Evolutionary conservation across 2,113 vertebrate species (phyloP).

Genomic region (Gavia stellata): DNA sequence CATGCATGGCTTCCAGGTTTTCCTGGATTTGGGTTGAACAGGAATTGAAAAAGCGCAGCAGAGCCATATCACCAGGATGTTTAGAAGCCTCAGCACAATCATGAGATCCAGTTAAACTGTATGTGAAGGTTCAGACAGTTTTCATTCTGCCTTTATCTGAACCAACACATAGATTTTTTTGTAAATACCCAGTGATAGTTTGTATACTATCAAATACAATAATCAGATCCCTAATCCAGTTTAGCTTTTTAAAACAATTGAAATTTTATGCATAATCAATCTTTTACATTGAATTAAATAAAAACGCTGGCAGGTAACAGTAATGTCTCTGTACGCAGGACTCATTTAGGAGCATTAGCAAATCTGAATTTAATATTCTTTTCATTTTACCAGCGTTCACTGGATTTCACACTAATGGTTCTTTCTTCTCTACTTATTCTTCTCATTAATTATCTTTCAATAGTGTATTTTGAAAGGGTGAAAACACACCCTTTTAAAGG

Average conservation of each 20-base stretch:
- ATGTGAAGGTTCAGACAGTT: neutral
- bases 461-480: neutral
- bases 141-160: neutral
- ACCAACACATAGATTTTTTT: neutral
- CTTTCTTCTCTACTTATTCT: constrained; percentile 42
- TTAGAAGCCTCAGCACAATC: neutral
- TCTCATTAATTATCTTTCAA: constrained; percentile 52
- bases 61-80: neutral
- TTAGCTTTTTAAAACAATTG: constrained; percentile 19
- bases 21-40: neutral
- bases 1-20: neutral
- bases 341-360: constrained; percentile 53
- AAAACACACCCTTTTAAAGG: neutral
- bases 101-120: neutral
- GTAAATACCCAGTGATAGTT: too few species aligned
- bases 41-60: neutral
- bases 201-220: neutral
- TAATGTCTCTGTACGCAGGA: neutral
- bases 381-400: constrained; percentile 36
- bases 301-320: constrained; percentile 19
- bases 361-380: constrained; percentile 54
- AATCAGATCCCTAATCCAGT: neutral
- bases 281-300: constrained; percentile 51
- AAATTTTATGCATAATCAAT: constrained; percentile 37
- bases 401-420: constrained; percentile 47